Evolutionary conservation across 2,113 vertebrate species (phyloP), one percentile per base, ranked within the genome.

Genomic region (Emydura subglobosa): DNA sequence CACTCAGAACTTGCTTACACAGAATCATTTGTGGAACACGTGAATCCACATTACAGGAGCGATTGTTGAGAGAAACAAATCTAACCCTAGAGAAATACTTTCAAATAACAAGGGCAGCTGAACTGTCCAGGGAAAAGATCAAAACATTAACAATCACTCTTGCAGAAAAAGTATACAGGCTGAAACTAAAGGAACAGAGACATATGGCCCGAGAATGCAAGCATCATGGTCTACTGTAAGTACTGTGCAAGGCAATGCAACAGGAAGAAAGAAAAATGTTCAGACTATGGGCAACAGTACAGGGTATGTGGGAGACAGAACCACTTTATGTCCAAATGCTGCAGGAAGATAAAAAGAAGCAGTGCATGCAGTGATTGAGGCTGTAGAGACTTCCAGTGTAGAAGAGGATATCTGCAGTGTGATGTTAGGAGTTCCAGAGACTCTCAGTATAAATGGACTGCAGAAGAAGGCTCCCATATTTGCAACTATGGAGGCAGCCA

Each of bases 261-360:
- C 22, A 22, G 19, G 6, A 4, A 42, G 19, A 79, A 31, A 59
- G 4, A 59, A 86, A 89, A 85, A 17, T 39, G 27, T 1, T 31
- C 49, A 78, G 1, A 19, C 82, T 55, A 88, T 25, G 17, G 13
- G n/a, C 55, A 65, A 19, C 51, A 49, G 14, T 72, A 10, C 57
- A 57, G 74, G 13, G 2, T 8, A 7, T 83, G 87, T 39, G 90
- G 87, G 79, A 78, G 68, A 68, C 4, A 76, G 42, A 86, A 90
- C 17, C 24, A 68, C 88, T 95, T 95, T 59, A 82, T 82, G 87
- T 92, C 72, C 78, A 82, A 10, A 39, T 51, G 25, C 86, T 94
- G 47, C 21, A 53, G 68, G 90, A 94, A 51, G 86, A 10, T 10
- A 21, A 3, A 53, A n/a, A 80, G 90, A 82, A 61, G 44, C 59